A percentile compares a stretch with the other conserved stretches of the same genome.
These are phyloP conservation scores for Coleophora deauratella DNA, from an alignment of 2,888 invertebrate species.

Conservation along the genomic window DNA sequence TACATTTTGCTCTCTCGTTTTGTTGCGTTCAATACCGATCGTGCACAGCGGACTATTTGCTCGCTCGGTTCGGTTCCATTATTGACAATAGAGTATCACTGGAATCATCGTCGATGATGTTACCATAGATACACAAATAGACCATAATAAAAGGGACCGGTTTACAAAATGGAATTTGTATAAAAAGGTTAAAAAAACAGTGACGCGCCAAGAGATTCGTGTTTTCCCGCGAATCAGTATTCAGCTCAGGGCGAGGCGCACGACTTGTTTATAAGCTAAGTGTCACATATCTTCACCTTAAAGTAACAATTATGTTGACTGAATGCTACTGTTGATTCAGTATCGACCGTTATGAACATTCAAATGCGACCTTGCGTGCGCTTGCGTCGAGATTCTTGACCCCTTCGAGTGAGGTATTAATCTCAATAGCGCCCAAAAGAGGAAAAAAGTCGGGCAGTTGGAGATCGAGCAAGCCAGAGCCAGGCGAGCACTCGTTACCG, in stretches of 20 bases:
- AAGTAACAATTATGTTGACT: slow-evolving; percentile 35
- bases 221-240: slow-evolving; percentile 57
- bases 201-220: slow-evolving; percentile 33
- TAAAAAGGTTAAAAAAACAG: slow-evolving; percentile 13
- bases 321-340: slow-evolving; percentile 32
- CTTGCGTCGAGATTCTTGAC: slow-evolving; percentile 27
- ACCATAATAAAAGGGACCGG: slow-evolving; percentile 1
- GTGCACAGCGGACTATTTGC: slow-evolving; percentile 31
- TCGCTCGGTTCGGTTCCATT: slow-evolving; percentile 26
- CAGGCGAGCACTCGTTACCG: slow-evolving; percentile 48
- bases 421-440: slow-evolving; percentile 30
- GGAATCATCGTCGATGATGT: slow-evolving; percentile 13
- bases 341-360: slow-evolving; percentile 9
- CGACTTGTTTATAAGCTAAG: slow-evolving; percentile 43
- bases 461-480: slow-evolving; percentile 38
- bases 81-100: slow-evolving; percentile 37
- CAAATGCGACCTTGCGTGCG: slow-evolving; percentile 16
- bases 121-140: slow-evolving; percentile 1
- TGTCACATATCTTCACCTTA: slow-evolving; percentile 30
- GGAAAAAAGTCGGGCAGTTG: slow-evolving; percentile 35
- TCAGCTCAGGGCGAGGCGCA: slow-evolving; percentile 27
- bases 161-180: neutral
- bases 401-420: slow-evolving; percentile 23
- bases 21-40: slow-evolving; percentile 44
- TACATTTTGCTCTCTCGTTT: slow-evolving; percentile 48